phyloP scores from a whole-genome alignment of 2,797 vertebrate genomes.

The Microctenopoma stevenorrisi region DNA sequence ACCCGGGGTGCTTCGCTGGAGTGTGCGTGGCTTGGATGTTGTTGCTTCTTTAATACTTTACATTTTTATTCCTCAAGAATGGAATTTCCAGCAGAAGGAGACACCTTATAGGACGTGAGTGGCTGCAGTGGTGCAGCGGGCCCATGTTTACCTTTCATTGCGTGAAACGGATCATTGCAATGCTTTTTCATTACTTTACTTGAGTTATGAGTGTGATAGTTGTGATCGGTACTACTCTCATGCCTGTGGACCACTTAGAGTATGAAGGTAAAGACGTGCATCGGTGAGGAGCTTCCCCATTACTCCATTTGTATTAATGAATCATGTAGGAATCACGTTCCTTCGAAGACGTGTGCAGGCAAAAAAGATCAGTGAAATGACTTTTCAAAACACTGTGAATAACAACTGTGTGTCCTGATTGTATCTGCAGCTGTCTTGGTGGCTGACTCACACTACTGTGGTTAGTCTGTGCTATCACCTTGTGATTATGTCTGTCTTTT shows the following conservation, averaged over 20 bases:
- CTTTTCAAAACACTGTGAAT: slow-evolving; percentile 3
- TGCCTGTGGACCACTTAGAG: too few species aligned
- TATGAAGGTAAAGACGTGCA: neutral
- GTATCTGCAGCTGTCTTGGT: slow-evolving; percentile 9
- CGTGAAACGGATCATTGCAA: neutral
- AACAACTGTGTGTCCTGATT: slow-evolving; percentile 12
- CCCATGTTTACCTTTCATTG: neutral
- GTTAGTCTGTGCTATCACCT: slow-evolving; percentile 10
- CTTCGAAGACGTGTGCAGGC: neutral
- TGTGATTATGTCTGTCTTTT: slow-evolving; percentile 1
- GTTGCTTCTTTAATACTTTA: neutral
- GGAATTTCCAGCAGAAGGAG: neutral
- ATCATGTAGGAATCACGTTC: neutral
- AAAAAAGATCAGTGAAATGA: neutral
- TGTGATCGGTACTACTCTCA: too few species aligned
- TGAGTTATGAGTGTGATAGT: too few species aligned
- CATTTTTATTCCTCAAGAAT: slow-evolving; percentile 13
- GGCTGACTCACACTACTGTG: slow-evolving; percentile 8
- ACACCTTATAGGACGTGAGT: neutral
- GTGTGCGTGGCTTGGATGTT: neutral
- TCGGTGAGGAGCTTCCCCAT: too few species aligned
- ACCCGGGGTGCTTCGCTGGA: neutral
- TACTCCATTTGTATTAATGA: neutral
- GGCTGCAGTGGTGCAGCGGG: neutral
- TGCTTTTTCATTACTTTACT: neutral